Evolutionary conservation across 2,888 invertebrate species (phyloP).

Genomic region (Cheilosia scutellata): DNA sequence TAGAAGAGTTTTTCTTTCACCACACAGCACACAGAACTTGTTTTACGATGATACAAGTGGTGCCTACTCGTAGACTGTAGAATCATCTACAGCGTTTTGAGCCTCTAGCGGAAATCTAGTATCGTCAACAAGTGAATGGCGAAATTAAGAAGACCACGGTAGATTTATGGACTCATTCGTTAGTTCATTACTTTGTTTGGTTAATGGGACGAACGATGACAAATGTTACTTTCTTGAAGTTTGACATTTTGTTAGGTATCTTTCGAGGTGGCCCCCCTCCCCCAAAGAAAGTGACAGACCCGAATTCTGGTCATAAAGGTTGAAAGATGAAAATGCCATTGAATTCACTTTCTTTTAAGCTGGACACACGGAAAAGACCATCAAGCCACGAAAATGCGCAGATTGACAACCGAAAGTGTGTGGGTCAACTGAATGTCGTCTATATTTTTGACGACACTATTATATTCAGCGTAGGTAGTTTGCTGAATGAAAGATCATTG

Average conservation of each 20-base stretch:
- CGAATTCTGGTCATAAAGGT: background rate
- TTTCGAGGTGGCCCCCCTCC: background rate
- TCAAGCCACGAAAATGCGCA: too few species aligned
- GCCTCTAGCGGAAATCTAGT: conserved; percentile 5
- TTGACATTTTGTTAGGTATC: background rate
- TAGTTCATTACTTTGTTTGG: background rate
- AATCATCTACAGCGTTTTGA: conserved; percentile 1
- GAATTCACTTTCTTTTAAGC: background rate
- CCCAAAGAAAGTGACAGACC: background rate
- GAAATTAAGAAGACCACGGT: conserved; percentile 20
- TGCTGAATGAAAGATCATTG: too few species aligned
- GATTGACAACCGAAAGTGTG: background rate
- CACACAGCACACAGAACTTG: conserved; percentile 24
- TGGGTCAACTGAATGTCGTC: too few species aligned
- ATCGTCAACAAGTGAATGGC: conserved; percentile 15
- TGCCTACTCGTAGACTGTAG: conserved; percentile 9
- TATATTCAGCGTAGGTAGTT: too few species aligned
- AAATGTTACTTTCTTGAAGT: background rate
- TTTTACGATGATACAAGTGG: conserved; percentile 5
- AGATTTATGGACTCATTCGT: conserved; percentile 13
- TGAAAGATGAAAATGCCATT: background rate
- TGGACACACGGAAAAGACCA: too few species aligned
- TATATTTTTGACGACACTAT: too few species aligned
- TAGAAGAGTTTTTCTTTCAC: conserved; percentile 35
- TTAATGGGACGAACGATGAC: conserved; percentile 24